Percentiles rank a stretch among this genome's conserved stretches.
These are phyloP conservation scores for Nothoprocta pentlandii DNA, from an alignment of 2,113 vertebrate species.

Conservation along the genomic window DNA sequence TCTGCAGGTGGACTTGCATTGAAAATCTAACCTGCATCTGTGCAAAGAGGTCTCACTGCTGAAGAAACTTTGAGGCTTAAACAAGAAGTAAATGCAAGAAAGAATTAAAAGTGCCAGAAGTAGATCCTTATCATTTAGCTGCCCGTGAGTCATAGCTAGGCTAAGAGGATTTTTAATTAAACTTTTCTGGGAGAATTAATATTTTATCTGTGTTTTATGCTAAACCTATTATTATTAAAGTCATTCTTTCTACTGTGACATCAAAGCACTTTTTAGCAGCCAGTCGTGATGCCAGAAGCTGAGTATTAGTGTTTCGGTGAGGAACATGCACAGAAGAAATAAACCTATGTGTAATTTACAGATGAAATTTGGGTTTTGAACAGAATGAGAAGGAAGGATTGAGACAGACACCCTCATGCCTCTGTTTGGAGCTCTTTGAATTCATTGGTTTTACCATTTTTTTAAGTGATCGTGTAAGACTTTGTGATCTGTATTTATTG, in stretches of 20 bases:
- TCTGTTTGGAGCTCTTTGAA: background rate
- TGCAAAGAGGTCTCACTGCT: background rate
- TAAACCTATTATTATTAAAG: slow-evolving; percentile 28
- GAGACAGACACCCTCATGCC: background rate
- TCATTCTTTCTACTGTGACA: background rate
- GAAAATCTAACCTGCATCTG: background rate
- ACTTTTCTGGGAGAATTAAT: background rate
- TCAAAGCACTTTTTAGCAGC: background rate
- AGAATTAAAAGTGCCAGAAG: slow-evolving; percentile 19
- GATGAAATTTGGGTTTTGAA: background rate
- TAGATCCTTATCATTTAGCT: slow-evolving; percentile 29
- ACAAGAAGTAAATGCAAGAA: slow-evolving; percentile 4
- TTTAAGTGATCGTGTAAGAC: background rate
- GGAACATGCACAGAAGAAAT: background rate
- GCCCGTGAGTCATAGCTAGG: slow-evolving; percentile 43
- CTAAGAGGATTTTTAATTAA: slow-evolving; percentile 38
- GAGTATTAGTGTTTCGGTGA: background rate
- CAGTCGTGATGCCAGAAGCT: background rate
- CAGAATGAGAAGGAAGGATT: background rate
- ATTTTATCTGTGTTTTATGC: slow-evolving; percentile 40
- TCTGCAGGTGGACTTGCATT: background rate
- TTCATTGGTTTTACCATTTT: background rate
- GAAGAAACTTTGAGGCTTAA: slow-evolving; percentile 5
- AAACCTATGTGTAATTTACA: background rate
- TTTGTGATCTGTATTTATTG: background rate